phyloP scores from a whole-genome alignment of 2,888 invertebrate species.

The Plagiodera versicolora region DNA sequence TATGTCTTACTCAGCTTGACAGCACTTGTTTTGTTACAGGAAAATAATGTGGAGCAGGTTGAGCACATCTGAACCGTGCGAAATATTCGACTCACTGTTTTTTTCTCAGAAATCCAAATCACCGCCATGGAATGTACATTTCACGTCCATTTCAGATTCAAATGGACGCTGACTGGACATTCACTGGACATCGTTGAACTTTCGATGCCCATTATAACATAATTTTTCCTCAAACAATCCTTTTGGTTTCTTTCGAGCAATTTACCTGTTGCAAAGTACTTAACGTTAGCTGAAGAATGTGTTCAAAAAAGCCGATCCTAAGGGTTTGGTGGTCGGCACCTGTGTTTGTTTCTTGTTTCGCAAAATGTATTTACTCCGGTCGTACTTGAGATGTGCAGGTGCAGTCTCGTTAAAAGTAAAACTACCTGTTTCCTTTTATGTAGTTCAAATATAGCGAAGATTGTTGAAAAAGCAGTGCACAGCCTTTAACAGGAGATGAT shows the following conservation, averaged over 20 bases:
- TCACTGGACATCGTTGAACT: too few relatives aligned
- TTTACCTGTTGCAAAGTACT: slow-evolving; percentile 19
- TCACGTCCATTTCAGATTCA: too few relatives aligned
- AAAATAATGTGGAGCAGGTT: slow-evolving; percentile 9
- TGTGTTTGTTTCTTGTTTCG: slow-evolving; percentile 36
- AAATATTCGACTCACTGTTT: neutral
- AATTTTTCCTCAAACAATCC: neutral
- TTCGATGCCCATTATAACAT: too few relatives aligned
- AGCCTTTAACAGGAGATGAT: neutral
- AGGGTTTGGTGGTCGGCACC: slow-evolving; percentile 28
- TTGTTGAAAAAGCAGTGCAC: neutral
- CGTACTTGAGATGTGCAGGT: slow-evolving; percentile 24
- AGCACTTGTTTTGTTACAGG: slow-evolving; percentile 3
- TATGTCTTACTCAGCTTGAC: slow-evolving; percentile 2
- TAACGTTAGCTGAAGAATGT: slow-evolving; percentile 11
- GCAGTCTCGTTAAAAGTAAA: slow-evolving; percentile 7
- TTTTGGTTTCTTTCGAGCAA: neutral
- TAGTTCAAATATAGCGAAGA: neutral
- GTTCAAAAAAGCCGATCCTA: slow-evolving; percentile 17
- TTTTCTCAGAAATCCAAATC: neutral
- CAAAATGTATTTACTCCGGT: slow-evolving; percentile 32
- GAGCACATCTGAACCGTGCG: neutral
- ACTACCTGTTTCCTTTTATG: neutral
- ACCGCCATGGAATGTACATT: too few relatives aligned
- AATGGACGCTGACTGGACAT: too few relatives aligned